Conservation (phyloP, 2,888 invertebrate genomes). For the Ischnura elegans region DNA sequence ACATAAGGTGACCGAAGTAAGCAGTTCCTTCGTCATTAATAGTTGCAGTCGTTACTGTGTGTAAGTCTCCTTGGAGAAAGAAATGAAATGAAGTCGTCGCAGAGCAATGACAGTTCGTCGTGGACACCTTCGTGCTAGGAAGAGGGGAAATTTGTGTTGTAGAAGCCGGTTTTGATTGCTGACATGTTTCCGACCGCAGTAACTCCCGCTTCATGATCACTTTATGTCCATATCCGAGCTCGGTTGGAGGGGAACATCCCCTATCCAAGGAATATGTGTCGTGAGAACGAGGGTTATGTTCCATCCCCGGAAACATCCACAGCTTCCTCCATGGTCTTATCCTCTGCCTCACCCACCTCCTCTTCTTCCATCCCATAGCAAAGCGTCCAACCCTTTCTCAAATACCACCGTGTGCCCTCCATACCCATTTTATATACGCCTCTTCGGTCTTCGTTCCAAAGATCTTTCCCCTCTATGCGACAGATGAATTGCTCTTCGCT, state of each 20-base stretch:
- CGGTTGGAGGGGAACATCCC: not conserved
- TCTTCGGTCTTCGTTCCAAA: not conserved
- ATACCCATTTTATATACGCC: not conserved
- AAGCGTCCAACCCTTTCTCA: not conserved
- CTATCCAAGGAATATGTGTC: not conserved
- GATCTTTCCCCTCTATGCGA: not conserved
- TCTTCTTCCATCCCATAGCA: not conserved
- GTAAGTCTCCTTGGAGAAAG: too few relatives aligned
- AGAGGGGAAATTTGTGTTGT: not conserved
- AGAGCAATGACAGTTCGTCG: too few relatives aligned
- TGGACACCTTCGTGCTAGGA: too few relatives aligned
- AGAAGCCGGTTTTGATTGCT: not conserved
- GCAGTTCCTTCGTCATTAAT: too few relatives aligned
- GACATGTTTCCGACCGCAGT: not conserved
- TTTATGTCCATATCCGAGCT: not conserved
- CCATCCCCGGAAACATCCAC: conserved; percentile 4
- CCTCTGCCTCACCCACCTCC: not conserved
- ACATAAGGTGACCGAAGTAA: too few relatives aligned
- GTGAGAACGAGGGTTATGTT: not conserved
- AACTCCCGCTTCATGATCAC: conserved; percentile 9
- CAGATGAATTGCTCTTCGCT: too few relatives aligned
- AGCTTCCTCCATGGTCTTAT: not conserved
- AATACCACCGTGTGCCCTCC: not conserved
- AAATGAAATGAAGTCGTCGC: too few relatives aligned
- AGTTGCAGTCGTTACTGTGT: too few relatives aligned